phyloP scores from a whole-genome alignment of 2,888 invertebrate genomes.

The Acanthosoma haemorrhoidale region DNA sequence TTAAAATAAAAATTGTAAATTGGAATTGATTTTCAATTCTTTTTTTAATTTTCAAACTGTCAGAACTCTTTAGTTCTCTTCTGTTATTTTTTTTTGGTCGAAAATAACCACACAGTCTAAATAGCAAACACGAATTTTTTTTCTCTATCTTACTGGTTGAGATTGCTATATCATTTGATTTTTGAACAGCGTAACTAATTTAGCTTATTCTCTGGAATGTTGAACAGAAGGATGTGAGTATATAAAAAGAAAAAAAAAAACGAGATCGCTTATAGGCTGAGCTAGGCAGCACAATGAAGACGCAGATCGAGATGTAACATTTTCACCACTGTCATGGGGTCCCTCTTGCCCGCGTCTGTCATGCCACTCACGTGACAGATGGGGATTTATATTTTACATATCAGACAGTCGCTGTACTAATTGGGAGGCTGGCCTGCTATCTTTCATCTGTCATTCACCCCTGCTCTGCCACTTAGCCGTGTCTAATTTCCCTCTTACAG shows the following conservation, averaged over 20 bases:
- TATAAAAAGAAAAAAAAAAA: no score
- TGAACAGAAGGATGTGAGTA: no score
- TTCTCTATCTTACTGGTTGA: neutral
- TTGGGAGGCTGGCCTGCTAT: no score
- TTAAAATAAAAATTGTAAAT: no score
- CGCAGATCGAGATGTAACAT: neutral
- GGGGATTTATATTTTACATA: constrained; percentile 7
- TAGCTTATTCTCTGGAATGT: neutral
- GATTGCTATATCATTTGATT: neutral
- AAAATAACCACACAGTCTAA: no score
- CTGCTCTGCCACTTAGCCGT: neutral
- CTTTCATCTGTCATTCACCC: no score
- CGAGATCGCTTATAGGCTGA: neutral
- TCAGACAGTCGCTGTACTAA: neutral
- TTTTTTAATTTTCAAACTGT: no score
- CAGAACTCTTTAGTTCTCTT: no score
- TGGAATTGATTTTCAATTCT: no score
- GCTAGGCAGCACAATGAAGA: neutral
- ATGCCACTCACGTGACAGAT: neutral
- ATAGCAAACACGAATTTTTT: no score
- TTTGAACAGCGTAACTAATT: neutral
- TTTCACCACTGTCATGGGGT: neutral
- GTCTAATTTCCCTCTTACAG: neutral
- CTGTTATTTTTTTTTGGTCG: no score
- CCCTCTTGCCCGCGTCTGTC: no score